These are phyloP conservation scores for Pelodytes ibericus DNA, from an alignment of 2,797 vertebrate genomes.

Conservation along the genomic window DNA sequence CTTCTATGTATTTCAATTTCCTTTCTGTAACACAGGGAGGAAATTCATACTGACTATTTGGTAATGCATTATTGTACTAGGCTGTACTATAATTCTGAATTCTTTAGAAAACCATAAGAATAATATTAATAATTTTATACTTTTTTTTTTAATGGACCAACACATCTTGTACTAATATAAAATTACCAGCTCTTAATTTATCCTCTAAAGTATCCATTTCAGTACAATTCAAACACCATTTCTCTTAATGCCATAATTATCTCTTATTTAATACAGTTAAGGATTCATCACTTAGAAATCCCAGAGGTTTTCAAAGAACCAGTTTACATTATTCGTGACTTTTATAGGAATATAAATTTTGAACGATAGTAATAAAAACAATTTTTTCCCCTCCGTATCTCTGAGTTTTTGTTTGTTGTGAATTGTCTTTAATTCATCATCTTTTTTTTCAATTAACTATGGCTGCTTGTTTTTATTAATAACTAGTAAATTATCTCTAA, in stretches of 20 bases:
- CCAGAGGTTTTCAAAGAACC: conserved; percentile 3
- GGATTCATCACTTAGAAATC: conserved; percentile 14
- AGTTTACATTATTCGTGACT: neutral
- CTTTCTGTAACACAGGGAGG: neutral
- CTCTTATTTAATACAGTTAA: conserved; percentile 23
- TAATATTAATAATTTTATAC: conserved; percentile 16
- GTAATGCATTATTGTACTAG: neutral
- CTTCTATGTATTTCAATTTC: neutral
- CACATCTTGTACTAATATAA: neutral
- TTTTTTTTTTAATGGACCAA: conserved; percentile 8
- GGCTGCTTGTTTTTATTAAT: no score
- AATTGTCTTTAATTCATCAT: neutral
- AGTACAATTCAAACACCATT: conserved; percentile 16
- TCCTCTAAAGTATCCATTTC: conserved; percentile 30
- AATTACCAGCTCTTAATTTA: conserved; percentile 35
- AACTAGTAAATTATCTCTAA: no score
- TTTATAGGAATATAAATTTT: no score
- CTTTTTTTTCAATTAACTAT: no score
- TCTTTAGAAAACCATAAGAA: conserved; percentile 19
- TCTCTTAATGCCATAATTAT: conserved; percentile 41
- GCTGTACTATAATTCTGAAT: conserved; percentile 29
- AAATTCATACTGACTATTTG: neutral
- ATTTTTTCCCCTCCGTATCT: neutral
- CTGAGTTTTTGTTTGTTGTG: neutral
- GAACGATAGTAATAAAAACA: neutral